Evolutionary conservation across 1,140 invertebrate species (phyloP).

Genomic region (Drosophila sulfurigaster): DNA sequence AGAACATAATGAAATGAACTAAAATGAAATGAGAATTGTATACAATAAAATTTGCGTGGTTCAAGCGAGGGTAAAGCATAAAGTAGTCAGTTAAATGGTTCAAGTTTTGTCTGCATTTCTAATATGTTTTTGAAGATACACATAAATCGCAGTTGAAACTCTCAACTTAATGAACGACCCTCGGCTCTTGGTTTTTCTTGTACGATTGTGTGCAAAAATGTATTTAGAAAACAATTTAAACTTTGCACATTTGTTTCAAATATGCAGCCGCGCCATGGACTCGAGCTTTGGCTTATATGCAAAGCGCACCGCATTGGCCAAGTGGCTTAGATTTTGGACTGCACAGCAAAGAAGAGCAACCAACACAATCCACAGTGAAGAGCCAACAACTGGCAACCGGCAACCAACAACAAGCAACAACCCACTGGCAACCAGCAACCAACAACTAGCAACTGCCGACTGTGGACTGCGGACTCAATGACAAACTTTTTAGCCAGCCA

Average conservation of each 20-base stretch:
- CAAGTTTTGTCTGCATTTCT: background rate
- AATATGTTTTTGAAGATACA: background rate
- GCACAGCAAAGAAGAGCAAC: slow-evolving; percentile 28
- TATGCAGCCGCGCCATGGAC: slow-evolving; percentile 58
- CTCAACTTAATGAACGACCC: background rate
- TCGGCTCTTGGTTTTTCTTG: slow-evolving; percentile 10
- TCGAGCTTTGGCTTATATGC: slow-evolving; percentile 72
- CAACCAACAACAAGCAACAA: background rate
- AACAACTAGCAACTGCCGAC: background rate
- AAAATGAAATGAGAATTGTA: slow-evolving; percentile 47
- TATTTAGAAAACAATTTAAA: slow-evolving; percentile 82
- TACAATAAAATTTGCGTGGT: slow-evolving; percentile 48
- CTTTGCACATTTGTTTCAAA: slow-evolving; percentile 82
- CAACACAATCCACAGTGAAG: background rate
- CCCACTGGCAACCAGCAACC: slow-evolving; percentile 1
- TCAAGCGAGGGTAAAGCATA: slow-evolving; percentile 1
- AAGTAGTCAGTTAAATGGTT: background rate
- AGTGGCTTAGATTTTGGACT: slow-evolving; percentile 69
- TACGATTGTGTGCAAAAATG: slow-evolving; percentile 45
- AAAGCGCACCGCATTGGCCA: slow-evolving; percentile 58
- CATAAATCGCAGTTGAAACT: background rate
- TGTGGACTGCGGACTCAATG: slow-evolving; percentile 42
- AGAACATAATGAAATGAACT: slow-evolving; percentile 33
- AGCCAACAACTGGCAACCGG: background rate
- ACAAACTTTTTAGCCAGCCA: slow-evolving; percentile 73